phyloP scores from a whole-genome alignment of 2,888 invertebrate genomes.

The Spilarctia lutea region DNA sequence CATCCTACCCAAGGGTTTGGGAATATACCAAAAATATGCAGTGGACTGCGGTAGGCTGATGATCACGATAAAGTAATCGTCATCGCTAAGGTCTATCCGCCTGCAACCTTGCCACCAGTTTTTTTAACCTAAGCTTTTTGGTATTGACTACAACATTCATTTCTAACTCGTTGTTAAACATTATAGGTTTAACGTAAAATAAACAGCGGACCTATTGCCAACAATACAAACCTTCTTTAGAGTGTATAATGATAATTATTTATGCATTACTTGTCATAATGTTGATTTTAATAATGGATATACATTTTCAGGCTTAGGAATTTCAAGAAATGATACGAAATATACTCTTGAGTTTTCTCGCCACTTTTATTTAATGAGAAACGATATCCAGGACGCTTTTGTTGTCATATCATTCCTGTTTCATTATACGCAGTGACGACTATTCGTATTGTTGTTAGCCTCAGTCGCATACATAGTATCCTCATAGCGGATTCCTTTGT shows the following conservation, averaged over 20 bases:
- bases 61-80: conserved; percentile 14
- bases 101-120: too few species aligned
- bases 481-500: neutral
- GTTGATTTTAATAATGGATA: neutral
- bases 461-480: neutral
- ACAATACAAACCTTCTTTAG: conserved; percentile 11
- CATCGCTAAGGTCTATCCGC: conserved; percentile 19
- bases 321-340: neutral
- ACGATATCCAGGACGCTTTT: neutral
- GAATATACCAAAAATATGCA: neutral
- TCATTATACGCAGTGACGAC: neutral
- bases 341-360: neutral
- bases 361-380: neutral
- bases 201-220: conserved; percentile 25
- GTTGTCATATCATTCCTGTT: neutral
- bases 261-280: neutral
- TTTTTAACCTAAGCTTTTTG: conserved; percentile 56
- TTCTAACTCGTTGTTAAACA: conserved; percentile 52
- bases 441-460: neutral
- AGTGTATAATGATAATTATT: conserved; percentile 18
- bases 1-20: neutral
- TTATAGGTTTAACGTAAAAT: conserved; percentile 36
- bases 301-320: neutral
- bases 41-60: too few species aligned
- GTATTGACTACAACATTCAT: conserved; percentile 54